Evolutionary conservation across 2,797 vertebrate genomes (phyloP), one percentile per base, ranked within the genome.

Genomic region (Buceros bicornis): DNA sequence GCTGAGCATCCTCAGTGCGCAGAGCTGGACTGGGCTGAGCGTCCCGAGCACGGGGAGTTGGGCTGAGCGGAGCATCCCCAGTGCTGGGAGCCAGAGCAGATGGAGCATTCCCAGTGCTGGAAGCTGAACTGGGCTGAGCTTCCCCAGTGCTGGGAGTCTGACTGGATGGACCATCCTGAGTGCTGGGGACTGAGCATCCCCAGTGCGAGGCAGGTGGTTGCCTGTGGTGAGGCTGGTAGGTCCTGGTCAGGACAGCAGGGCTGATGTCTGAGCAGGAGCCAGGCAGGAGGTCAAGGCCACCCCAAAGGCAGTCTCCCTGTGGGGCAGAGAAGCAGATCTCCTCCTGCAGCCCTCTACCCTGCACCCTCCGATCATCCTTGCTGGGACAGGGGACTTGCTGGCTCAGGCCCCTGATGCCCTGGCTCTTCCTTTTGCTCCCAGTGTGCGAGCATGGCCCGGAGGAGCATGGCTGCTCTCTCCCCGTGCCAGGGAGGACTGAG

Each of bases 121-220:
- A 40, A 60, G n/a, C 25, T 19, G 19, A 29, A 5, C 11, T 11
- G 17, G 2, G 0, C 25, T 24, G 58, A 56, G 17, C n/a, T 47
- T 20, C 12, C 21, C 16, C 9, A 31, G 26, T 1, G 3, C 21
- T 58, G 61, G 29, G 10, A 42, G 51, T 35, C 8, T 3, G 9
- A 6, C 17, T 2, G 8, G 2, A 1, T 1, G 1, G 48, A 43
- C 6, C 37, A 13, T 45, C 11, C 28, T n/a, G 12, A 13, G 51
- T 3, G 3, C 56, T 53, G 21, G n/a, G 16, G 33, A 3, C 21
- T 4, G 12, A 79, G 13, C 61, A 61, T n/a, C 33, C 7, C 15
- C 54, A 48, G 25, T 0, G 3, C 22, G 33, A 43, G n/a, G 35
- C 19, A 53, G 40, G 77, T 2, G 3, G 24, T 61, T 47, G 4